Conservation (phyloP, 1,140 invertebrate species). For the Druon quercuslanigerum region DNA sequence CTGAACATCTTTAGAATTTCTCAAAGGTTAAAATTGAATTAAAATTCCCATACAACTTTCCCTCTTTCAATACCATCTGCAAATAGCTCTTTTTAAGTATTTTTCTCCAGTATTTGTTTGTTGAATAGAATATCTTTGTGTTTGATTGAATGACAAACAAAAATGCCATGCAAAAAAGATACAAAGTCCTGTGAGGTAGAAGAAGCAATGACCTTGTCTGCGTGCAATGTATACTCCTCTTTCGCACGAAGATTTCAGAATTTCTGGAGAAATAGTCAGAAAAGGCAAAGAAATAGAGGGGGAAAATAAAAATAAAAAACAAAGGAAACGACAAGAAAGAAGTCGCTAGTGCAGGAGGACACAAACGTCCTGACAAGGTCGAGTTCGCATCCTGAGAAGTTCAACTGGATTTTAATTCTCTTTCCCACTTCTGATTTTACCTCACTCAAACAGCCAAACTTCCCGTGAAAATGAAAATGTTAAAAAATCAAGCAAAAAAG, state of each 20-base stretch:
- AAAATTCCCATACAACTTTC: constrained; percentile 24
- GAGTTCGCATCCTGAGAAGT: constrained; percentile 9
- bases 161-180: background rate
- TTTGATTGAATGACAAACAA: background rate
- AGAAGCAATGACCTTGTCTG: constrained; percentile 22
- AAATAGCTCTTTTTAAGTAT: too few species aligned
- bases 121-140: too few species aligned
- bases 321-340: background rate
- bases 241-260: constrained; percentile 13
- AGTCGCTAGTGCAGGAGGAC: background rate
- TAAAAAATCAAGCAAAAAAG: constrained; percentile 1
- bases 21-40: constrained; percentile 15
- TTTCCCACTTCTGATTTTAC: background rate
- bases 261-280: constrained; percentile 7
- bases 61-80: background rate
- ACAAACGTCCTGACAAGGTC: constrained; percentile 18
- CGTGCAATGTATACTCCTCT: constrained; percentile 12
- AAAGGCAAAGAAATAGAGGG: background rate
- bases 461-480: constrained; percentile 6
- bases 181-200: background rate
- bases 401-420: constrained; percentile 23
- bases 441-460: background rate
- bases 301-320: background rate
- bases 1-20: background rate
- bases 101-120: too few species aligned